Evolutionary conservation across 2,113 vertebrate species (phyloP).

Genomic region (Fulmarus glacialis): DNA sequence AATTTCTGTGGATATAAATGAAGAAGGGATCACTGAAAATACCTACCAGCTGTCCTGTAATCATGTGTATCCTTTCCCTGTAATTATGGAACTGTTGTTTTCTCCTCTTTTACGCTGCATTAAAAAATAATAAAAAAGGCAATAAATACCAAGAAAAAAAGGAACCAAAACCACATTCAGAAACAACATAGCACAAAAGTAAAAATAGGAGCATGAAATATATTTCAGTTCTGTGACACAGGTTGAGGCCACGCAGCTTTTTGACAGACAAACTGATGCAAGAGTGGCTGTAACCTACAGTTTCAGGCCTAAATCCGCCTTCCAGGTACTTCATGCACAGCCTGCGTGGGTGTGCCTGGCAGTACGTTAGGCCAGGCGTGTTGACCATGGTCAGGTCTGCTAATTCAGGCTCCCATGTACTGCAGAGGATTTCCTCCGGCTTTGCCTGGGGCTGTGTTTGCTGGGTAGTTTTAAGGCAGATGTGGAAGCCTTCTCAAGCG

Average conservation of each 20-base stretch:
- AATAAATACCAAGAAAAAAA: neutral
- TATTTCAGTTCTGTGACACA: neutral
- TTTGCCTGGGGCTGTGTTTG: neutral
- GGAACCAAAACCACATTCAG: neutral
- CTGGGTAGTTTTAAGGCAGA: neutral
- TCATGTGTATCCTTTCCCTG: constrained; percentile 73
- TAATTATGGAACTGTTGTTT: neutral
- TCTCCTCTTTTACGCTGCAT: neutral
- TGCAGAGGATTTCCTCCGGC: neutral
- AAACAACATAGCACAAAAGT: neutral
- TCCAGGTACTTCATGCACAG: neutral
- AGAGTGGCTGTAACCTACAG: neutral
- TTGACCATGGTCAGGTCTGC: neutral
- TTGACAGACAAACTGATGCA: neutral
- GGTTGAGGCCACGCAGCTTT: neutral
- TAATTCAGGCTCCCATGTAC: neutral
- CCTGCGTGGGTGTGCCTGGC: neutral
- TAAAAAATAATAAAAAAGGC: neutral
- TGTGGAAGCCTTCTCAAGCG: neutral
- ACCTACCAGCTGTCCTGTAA: constrained; percentile 83
- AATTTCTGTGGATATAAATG: constrained; percentile 77
- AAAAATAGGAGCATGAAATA: neutral
- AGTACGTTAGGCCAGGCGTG: no score
- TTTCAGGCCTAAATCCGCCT: neutral
- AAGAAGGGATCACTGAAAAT: constrained; percentile 81